Base-by-base conservation (phyloP, 2,888 invertebrate genomes). In the Bembecia ichneumoniformis region DNA sequence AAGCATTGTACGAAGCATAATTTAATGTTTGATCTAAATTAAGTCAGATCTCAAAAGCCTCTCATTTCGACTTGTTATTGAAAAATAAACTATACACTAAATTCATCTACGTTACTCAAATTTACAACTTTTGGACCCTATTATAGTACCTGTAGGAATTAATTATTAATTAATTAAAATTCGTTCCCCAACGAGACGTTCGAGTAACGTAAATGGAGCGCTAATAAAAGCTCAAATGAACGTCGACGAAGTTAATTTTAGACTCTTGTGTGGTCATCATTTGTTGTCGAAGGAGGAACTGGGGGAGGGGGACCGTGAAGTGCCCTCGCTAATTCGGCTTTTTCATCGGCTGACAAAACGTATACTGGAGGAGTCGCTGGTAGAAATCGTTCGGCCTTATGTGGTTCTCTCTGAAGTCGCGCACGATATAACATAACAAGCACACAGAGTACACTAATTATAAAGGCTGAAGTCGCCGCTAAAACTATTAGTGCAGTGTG, bases 401-500 rank as follows among this genome's bases (percentile, higher is more conserved):
- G 88, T 1, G 83, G 82, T 51, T 88, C 86, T 10, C 87, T 62
- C 57, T 87, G 89, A 20, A 90, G 68, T 52, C 83, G 73, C 10
- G 89, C 88, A 10, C 93, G 90, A 71, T 94, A 94, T 11, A 94
- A 77, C 89, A 94, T 91, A 2, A 94, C 89, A 11, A 94, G 88
- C 3, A 94, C 90, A 28, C 93, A 90, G 15, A 94, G 86, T 15
- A 94, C 91, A 68, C 93, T 93, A 68, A 94, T 93, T 51, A 94
- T 89, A 66, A 94, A 94, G 0, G 94, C 93, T 3, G 94, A 94
- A 5, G 92, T 92, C 1, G 93, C 93, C 17, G 93, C 93, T 49
- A 94, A 84, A 13, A 94, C 93, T 59, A 94, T 91, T 15, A 94
- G 87, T 43, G 93, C 93, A 10, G 94, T 91, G 68, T 94, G 94